These are phyloP conservation scores for Oncorhynchus mykiss DNA, from an alignment of 2,113 vertebrate species.

Conservation along the genomic window DNA sequence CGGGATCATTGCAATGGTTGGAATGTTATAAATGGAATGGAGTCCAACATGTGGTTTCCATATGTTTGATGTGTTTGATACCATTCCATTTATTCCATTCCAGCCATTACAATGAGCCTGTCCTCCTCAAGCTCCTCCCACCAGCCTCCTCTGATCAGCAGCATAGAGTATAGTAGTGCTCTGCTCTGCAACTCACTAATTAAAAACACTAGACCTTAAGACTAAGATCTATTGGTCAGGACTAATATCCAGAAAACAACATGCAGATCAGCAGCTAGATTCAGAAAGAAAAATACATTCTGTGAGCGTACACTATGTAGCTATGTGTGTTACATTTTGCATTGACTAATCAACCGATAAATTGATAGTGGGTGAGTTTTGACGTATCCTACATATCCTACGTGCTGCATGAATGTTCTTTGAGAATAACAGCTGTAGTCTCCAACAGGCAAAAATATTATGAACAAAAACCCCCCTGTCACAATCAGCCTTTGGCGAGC, in stretches of 20 bases:
- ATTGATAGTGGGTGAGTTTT: background rate
- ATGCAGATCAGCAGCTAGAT: background rate
- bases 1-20: too few species aligned
- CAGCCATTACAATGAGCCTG: too few species aligned
- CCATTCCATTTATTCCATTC: too few species aligned
- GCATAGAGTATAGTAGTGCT: background rate
- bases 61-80: too few species aligned
- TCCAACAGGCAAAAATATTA: conserved; percentile 57
- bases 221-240: too few species aligned
- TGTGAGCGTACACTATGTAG: too few species aligned
- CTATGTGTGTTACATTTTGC: too few species aligned
- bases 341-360: background rate
- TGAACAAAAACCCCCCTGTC: conserved; percentile 56
- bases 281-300: background rate
- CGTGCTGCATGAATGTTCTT: conserved; percentile 41
- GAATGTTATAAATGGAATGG: too few species aligned
- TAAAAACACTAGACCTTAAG: background rate
- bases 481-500: conserved; percentile 66
- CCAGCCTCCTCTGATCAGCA: background rate
- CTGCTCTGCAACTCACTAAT: conserved; percentile 20
- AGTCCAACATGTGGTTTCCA: too few species aligned
- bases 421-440: conserved; percentile 65
- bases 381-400: background rate
- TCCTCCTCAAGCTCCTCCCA: too few species aligned
- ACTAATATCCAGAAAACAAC: too few species aligned